Evolutionary conservation across 2,797 vertebrate species (phyloP), one percentile per base, ranked within the genome.

Genomic region (Ciconia nigra): DNA sequence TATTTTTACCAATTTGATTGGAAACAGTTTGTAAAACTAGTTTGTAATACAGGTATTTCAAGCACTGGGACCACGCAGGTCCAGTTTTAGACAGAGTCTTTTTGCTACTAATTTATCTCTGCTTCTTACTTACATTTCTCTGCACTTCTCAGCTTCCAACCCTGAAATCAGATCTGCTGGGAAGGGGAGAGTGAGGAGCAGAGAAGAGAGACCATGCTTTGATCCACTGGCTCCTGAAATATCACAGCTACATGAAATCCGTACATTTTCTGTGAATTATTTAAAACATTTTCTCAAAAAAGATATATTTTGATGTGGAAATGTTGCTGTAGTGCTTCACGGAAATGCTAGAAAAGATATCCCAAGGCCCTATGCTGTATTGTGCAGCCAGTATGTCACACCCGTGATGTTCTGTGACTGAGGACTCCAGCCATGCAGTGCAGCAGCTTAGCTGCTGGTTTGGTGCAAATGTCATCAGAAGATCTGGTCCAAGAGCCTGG

Each of bases 241-340:
- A 83, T 91, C 93, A 91, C 46, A 81, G 83, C 65, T 78, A 35
- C 79, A 69, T 73, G 79, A 83, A 95, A 74, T 69, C 44, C 73
- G 92, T 83, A 76, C 46, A 79, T 92, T 94, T 91, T 61, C 85
- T 84, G 54, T 96, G 70, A 96, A 94, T 94, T 88, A 95, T 94
- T 96, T 72, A 95, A 91, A 89, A 79, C 8, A 10, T 82, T 81
- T 96, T 76, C 41, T 74, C 7, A 35, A 69, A 57, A 69, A 46
- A 19, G 5, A 29, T 28, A 12, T 9, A 86, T 95, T 91, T 93
- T 95, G 91, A 90, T 93, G 83, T 97, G 94, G 79, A 95, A 96
- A 84, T 91, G 31, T 73, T 82, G 20, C 54, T 63, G 41, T 19
- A 41, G 33, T 47, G 33, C 19, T 76, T 90, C 39, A 41, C 8